phyloP scores from a whole-genome alignment of 2,888 invertebrate genomes.

The Imbricaverruca yamaguchii region DNA sequence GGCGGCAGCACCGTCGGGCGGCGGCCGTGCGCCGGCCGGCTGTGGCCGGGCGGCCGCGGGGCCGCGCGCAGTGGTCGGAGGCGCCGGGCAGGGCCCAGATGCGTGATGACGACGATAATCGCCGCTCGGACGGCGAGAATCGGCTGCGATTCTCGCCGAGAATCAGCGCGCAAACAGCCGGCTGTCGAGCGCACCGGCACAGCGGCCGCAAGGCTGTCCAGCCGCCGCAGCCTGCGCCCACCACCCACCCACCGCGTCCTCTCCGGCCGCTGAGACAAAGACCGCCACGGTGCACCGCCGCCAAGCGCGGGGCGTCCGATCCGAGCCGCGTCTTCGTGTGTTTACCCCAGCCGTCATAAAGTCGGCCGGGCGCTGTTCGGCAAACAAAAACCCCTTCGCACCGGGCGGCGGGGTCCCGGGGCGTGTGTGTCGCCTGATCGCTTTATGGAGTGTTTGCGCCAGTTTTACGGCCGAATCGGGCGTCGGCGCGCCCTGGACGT shows the following conservation, averaged over 20 bases:
- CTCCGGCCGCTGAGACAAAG: constrained; percentile 14
- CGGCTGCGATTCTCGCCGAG: neutral
- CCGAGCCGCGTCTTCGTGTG: neutral
- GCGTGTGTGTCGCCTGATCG: neutral
- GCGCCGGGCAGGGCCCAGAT: neutral
- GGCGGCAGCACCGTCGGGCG: neutral
- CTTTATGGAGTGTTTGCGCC: constrained; percentile 13
- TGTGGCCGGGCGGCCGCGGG: too few species aligned
- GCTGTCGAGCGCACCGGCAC: too few species aligned
- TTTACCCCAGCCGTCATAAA: constrained; percentile 12
- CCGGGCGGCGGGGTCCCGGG: neutral
- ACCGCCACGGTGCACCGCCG: too few species aligned
- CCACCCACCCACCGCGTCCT: too few species aligned
- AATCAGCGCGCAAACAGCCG: constrained; percentile 1
- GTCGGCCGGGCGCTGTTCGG: neutral
- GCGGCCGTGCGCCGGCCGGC: neutral
- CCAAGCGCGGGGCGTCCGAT: too few species aligned
- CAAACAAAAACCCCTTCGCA: neutral
- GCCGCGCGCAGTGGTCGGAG: neutral
- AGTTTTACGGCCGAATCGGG: neutral
- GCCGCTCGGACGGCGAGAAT: neutral
- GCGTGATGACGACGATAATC: constrained; percentile 1
- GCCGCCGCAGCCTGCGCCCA: too few species aligned
- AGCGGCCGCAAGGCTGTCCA: too few species aligned
- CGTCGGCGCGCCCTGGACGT: too few species aligned